phyloP scores from a whole-genome alignment of 64 coral and sea anemone species.

The Stichodactyla mertensii region DNA sequence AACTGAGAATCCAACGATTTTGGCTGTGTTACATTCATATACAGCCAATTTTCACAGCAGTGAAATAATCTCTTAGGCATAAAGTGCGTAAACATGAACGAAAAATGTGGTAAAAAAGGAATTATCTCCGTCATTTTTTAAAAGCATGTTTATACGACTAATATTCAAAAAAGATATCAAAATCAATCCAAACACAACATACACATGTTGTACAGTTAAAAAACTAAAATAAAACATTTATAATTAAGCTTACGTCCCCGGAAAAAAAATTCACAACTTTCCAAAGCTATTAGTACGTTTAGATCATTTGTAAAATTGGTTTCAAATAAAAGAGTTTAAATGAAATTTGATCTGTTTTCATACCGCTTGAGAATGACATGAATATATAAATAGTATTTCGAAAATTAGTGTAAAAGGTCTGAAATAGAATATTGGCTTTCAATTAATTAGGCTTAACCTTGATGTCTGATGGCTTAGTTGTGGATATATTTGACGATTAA shows the following conservation, averaged over 20 bases:
- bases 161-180: not conserved
- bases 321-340: not conserved
- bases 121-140: not conserved
- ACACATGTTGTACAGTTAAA: not conserved
- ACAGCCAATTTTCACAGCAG: not conserved
- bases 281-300: not conserved
- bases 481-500: not conserved
- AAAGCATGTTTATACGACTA: not conserved
- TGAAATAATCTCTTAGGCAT: not conserved
- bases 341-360: conserved; percentile 1
- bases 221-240: not conserved
- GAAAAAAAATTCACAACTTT: not conserved
- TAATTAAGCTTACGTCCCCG: not conserved
- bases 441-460: conserved; percentile 4
- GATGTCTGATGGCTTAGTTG: not conserved
- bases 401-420: not conserved
- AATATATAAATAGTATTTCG: not conserved
- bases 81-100: not conserved
- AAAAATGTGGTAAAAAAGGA: not conserved
- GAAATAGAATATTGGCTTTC: not conserved
- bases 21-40: not conserved
- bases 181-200: not conserved
- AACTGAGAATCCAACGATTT: not conserved
- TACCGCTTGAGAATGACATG: not conserved
- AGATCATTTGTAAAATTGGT: conserved; percentile 10